Percentiles rank a stretch among this genome's conserved stretches.
phyloP scores from a whole-genome alignment of 2,888 invertebrate species.

The Drosophila gaucha region DNA sequence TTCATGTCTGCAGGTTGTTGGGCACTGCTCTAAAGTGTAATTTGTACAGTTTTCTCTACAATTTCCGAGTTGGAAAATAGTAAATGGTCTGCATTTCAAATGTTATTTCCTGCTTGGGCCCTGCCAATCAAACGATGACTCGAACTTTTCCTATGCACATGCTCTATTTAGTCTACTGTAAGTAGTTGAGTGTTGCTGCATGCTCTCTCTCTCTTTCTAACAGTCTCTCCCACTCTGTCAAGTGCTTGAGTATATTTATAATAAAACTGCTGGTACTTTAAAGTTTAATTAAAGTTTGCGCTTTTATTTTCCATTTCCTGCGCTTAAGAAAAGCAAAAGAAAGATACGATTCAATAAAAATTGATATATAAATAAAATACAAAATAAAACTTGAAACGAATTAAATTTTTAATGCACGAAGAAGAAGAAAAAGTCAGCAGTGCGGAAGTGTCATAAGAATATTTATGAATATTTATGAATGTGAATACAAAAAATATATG shows the following conservation, averaged over 20 bases:
- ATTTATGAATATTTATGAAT: constrained; percentile 62
- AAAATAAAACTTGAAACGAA: constrained; percentile 35
- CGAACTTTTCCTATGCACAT: constrained; percentile 48
- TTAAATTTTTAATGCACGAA: constrained; percentile 18
- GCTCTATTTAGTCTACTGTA: constrained; percentile 45
- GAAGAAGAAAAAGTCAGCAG: constrained; percentile 4
- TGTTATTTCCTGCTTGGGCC: constrained; percentile 62
- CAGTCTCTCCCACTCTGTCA: not conserved
- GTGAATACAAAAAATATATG: constrained; percentile 34
- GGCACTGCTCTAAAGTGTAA: not conserved
- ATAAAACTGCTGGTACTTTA: constrained; percentile 37
- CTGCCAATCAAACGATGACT: constrained; percentile 71
- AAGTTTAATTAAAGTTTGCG: constrained; percentile 65
- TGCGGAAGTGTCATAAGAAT: constrained; percentile 26
- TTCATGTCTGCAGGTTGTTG: too few species aligned
- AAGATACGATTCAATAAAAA: constrained; percentile 27
- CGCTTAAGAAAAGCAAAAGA: constrained; percentile 9
- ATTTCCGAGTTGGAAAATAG: constrained; percentile 15
- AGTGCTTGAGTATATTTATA: constrained; percentile 21
- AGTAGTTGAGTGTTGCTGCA: not conserved
- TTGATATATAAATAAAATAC: constrained; percentile 40
- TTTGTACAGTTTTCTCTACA: constrained; percentile 24
- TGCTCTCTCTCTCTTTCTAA: not conserved
- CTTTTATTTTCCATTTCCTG: constrained; percentile 69
- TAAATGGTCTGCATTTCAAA: constrained; percentile 40